phyloP scores from a whole-genome alignment of 1,140 invertebrate species.

The Ditylenchus dipsaci region DNA sequence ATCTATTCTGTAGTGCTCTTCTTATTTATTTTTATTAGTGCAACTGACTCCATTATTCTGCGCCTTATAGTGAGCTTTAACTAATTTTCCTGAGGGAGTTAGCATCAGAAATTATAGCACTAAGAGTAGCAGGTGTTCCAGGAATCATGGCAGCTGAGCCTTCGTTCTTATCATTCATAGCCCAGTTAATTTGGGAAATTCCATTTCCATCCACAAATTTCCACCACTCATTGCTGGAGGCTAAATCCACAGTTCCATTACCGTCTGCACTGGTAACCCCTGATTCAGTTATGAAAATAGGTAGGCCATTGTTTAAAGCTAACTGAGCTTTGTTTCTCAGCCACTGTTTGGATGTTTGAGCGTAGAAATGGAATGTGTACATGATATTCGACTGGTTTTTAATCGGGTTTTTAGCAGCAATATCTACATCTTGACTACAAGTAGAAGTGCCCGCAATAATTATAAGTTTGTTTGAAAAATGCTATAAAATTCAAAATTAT shows the following conservation, averaged over 20 bases:
- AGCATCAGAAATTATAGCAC: not conserved
- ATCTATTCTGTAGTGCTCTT: too few relatives aligned
- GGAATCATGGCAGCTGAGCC: slow-evolving; percentile 2
- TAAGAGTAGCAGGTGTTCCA: not conserved
- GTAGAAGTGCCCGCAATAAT: slow-evolving; percentile 12
- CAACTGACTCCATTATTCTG: not conserved
- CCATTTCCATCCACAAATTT: slow-evolving; percentile 11
- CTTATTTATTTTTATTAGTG: too few relatives aligned
- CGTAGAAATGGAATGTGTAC: slow-evolving; percentile 14
- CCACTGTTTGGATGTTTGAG: slow-evolving; percentile 12
- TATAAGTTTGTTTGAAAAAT: slow-evolving; percentile 5
- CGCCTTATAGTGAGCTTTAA: slow-evolving; percentile 2
- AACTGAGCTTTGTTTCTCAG: slow-evolving; percentile 15
- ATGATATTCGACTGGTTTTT: slow-evolving; percentile 12
- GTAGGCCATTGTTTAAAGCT: slow-evolving; percentile 12
- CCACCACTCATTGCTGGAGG: slow-evolving; percentile 13
- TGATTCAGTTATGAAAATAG: slow-evolving; percentile 23
- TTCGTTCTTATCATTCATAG: slow-evolving; percentile 11
- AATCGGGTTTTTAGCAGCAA: slow-evolving; percentile 13
- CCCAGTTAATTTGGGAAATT: slow-evolving; percentile 22
- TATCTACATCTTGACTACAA: slow-evolving; percentile 11
- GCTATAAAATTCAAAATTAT: too few relatives aligned
- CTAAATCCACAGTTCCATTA: slow-evolving; percentile 2
- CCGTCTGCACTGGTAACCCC: not conserved
- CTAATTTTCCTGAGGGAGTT: slow-evolving; percentile 12